These are phyloP conservation scores for Acleris sparsana DNA, from an alignment of 2,888 invertebrate species.

Conservation along the genomic window DNA sequence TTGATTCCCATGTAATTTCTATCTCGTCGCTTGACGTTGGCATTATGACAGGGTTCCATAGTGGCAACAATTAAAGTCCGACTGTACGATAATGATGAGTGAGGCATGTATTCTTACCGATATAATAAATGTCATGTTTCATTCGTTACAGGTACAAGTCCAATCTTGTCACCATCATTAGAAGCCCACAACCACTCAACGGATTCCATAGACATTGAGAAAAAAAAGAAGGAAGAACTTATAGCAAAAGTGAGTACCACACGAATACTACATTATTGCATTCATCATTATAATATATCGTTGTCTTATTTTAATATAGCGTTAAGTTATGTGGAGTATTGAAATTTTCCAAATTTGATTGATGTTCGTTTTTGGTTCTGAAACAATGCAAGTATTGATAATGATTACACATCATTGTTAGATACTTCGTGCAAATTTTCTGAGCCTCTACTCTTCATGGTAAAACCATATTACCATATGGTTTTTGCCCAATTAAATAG, in stretches of 20 bases:
- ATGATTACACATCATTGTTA: background rate
- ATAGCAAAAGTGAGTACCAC: constrained; percentile 79
- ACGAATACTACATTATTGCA: constrained; percentile 39
- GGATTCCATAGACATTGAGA: constrained; percentile 88
- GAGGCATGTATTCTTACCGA: background rate
- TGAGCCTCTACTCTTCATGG: no score
- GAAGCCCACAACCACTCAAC: constrained; percentile 90
- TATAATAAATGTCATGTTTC: constrained; percentile 5
- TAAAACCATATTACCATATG: no score
- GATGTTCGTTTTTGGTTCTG: constrained; percentile 64
- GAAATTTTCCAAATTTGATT: constrained; percentile 56
- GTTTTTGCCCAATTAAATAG: no score
- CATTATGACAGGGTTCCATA: no score
- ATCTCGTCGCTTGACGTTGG: no score
- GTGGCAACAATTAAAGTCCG: no score
- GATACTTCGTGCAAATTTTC: no score
- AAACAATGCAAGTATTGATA: background rate
- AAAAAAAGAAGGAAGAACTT: constrained; percentile 86
- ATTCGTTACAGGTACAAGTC: constrained; percentile 85
- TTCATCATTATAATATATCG: constrained; percentile 52
- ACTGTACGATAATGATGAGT: no score
- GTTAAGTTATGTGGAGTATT: constrained; percentile 60
- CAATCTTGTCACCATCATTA: constrained; percentile 87
- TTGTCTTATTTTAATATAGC: constrained; percentile 56
- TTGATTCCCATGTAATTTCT: no score